Evolutionary conservation across 2,113 vertebrate genomes (phyloP).

Genomic region (Prochilodus magdalenae): DNA sequence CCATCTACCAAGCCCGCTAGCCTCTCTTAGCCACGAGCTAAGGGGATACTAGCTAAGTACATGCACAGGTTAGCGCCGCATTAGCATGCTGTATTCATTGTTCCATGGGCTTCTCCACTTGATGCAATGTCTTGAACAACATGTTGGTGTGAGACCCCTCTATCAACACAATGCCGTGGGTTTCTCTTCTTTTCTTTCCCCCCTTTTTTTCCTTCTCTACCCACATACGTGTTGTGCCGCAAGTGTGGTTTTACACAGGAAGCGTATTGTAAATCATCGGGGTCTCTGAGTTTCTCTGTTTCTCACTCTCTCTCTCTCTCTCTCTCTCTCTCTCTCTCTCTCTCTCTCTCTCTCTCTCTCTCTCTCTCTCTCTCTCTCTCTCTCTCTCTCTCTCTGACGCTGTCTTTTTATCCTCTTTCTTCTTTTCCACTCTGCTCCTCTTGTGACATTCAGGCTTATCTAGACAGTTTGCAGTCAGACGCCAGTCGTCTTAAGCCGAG

Average conservation of each 20-base stretch:
- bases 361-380: slow-evolving; percentile 52
- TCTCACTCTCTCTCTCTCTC: slow-evolving; percentile 49
- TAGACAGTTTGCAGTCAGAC: slow-evolving; percentile 24
- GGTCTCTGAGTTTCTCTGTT: neutral
- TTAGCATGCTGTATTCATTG: no score
- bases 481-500: slow-evolving; percentile 26
- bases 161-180: no score
- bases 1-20: no score
- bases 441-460: slow-evolving; percentile 34
- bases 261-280: slow-evolving; percentile 26
- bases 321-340: slow-evolving; percentile 15
- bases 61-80: no score
- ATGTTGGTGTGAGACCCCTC: no score
- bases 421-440: slow-evolving; percentile 18
- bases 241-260: slow-evolving; percentile 39
- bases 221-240: neutral
- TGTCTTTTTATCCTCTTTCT: slow-evolving; percentile 49
- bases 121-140: no score
- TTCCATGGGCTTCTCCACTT: no score
- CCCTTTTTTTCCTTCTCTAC: neutral
- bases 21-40: no score
- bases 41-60: no score
- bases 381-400: slow-evolving; percentile 55
- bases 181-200: neutral
- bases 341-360: neutral